Conservation (phyloP, 2,888 invertebrate species). For the Oxystoma pomonae region DNA sequence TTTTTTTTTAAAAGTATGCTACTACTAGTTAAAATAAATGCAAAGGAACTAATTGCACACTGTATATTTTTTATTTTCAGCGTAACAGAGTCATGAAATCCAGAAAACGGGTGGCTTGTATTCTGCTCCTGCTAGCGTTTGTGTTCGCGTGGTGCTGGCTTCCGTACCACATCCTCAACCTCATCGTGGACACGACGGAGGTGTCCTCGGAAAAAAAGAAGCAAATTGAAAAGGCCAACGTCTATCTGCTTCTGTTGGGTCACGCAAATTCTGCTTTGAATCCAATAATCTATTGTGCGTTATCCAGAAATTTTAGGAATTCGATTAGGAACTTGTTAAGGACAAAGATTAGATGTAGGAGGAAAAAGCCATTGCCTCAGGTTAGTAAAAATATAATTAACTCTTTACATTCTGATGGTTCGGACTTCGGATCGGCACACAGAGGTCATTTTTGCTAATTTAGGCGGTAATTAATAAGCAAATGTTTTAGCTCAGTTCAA, state of each 20-base stretch:
- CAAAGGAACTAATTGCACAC: too few relatives aligned
- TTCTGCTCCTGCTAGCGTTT: conserved; percentile 66
- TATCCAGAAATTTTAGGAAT: conserved; percentile 68
- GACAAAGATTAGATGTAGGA: conserved; percentile 36
- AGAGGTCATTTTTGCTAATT: too few relatives aligned
- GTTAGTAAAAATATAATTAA: conserved; percentile 18
- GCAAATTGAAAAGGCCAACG: conserved; percentile 46
- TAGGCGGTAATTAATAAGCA: too few relatives aligned
- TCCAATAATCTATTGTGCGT: conserved; percentile 71
- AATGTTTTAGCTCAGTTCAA: too few relatives aligned
- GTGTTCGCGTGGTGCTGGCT: conserved; percentile 77
- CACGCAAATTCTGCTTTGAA: conserved; percentile 75
- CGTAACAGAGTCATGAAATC: conserved; percentile 63
- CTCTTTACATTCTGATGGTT: too few relatives aligned
- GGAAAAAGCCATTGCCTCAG: conserved; percentile 25
- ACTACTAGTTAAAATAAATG: too few relatives aligned
- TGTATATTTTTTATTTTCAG: too few relatives aligned
- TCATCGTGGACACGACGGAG: conserved; percentile 59
- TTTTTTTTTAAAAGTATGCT: too few relatives aligned
- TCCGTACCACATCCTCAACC: conserved; percentile 67
- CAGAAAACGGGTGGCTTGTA: conserved; percentile 70
- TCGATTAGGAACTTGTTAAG: conserved; percentile 57
- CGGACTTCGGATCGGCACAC: too few relatives aligned
- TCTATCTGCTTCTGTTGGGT: conserved; percentile 67
- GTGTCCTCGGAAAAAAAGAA: conserved; percentile 16